phyloP scores from a whole-genome alignment of 1,140 invertebrate genomes.

The Drosophila elegans region DNA sequence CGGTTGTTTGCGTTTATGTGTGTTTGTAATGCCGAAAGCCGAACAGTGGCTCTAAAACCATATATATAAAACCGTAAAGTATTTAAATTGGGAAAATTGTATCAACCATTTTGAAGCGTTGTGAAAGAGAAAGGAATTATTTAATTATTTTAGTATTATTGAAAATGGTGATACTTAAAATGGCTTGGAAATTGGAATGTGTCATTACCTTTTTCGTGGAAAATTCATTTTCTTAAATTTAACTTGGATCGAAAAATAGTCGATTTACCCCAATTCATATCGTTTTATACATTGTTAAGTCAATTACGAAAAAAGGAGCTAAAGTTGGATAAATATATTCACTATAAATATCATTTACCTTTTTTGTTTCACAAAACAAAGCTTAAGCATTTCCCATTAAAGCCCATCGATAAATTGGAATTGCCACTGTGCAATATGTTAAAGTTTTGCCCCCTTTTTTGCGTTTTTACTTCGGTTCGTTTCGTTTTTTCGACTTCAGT shows the following conservation, averaged over 20 bases:
- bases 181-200: not conserved
- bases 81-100: constrained; percentile 1
- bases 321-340: too few species aligned
- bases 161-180: not conserved
- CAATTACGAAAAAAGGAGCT: too few species aligned
- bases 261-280: too few species aligned
- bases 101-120: not conserved
- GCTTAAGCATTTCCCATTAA: constrained; percentile 16
- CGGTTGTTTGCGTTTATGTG: constrained; percentile 18
- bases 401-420: constrained; percentile 23
- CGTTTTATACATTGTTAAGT: too few species aligned
- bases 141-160: not conserved
- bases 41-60: constrained; percentile 12
- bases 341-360: not conserved
- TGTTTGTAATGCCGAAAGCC: constrained; percentile 9
- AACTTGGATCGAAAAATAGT: too few species aligned
- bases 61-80: not conserved
- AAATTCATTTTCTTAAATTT: not conserved
- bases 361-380: not conserved
- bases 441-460: constrained; percentile 28
- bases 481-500: constrained; percentile 36
- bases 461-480: constrained; percentile 4
- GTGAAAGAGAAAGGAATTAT: not conserved
- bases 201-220: not conserved
- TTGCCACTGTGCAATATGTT: constrained; percentile 43